Evolutionary conservation across 2,888 invertebrate genomes (phyloP), one percentile per base, ranked within the genome.

Genomic region (Nasonia oneida): DNA sequence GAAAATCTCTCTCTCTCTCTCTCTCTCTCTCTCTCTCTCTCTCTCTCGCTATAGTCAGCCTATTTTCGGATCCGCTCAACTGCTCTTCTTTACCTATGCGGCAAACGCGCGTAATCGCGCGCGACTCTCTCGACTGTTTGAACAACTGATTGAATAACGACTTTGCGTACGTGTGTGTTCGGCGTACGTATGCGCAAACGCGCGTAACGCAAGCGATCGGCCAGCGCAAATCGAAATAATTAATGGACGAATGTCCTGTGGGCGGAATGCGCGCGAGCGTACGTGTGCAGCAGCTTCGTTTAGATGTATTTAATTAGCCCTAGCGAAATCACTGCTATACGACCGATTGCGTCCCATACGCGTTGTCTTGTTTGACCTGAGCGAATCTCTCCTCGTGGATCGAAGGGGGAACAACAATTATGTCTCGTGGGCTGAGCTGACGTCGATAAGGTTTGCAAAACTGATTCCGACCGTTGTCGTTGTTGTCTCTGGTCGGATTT

Each of bases 61-160:
- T 84, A 84, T 84, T 84, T 76, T 84, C 76, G 61, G 74, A 78
- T 78, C 33, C 67, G 23, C 82, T 33, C 78, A 23, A 73, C 71
- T 61, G n/a, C 57, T 79, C 74, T 80, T 67, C 53, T 75, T 53
- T 75, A 74, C 50, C 50, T 73, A 15, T 47, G 14, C 18, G 42
- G 29, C 61, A 61, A 67, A 73, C 50, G 33, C n/a, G 75, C 80
- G 70, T 80, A 84, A 84, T 85, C 73, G 64, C 47, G 67, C 37
- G 47, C 50, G 61, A 61, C 39, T 42, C 50, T 70, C 37, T 14
- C 42, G 75, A 39, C 29, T 86, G 53, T 86, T 86, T 81, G 86
- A 80, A 81, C 77, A 86, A 86, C 76, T 79, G 81, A 86, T 86
- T 86, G 86, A 86, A 86, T 83, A 83, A 77, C 76, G 57, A 64